These are phyloP conservation scores for Myiozetetes cayanensis DNA, from an alignment of 2,113 vertebrate genomes.

Conservation along the genomic window DNA sequence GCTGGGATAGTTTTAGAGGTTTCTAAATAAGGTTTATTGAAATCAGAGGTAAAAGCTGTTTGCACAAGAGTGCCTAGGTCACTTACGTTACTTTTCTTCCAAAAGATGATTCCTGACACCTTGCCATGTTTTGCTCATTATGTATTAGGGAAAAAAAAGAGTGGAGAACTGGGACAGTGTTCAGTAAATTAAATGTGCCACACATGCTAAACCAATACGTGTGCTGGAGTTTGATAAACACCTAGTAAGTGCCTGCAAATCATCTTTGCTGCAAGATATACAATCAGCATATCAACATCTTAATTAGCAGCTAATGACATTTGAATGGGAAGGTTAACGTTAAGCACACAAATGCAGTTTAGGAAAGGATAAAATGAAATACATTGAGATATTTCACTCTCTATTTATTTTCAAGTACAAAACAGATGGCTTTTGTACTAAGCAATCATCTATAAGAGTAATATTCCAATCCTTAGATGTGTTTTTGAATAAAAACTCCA, in stretches of 20 bases:
- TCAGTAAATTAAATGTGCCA: conserved; percentile 67
- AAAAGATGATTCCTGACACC: not conserved
- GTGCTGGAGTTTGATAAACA: conserved; percentile 73
- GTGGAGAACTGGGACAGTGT: conserved; percentile 53
- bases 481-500: not conserved
- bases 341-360: conserved; percentile 44
- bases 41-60: conserved; percentile 13
- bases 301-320: conserved; percentile 78
- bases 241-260: conserved; percentile 70
- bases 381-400: conserved; percentile 11
- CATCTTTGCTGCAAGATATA: conserved; percentile 65
- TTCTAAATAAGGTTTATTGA: conserved; percentile 5
- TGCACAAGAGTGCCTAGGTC: not conserved
- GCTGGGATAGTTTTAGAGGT: not conserved
- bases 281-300: conserved; percentile 77
- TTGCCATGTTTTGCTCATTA: conserved; percentile 39
- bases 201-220: conserved; percentile 60
- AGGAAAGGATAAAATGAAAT: conserved; percentile 32
- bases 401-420: conserved; percentile 28
- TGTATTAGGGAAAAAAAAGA: conserved; percentile 17
- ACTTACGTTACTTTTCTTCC: not conserved
- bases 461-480: not conserved
- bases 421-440: not conserved
- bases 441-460: not conserved
- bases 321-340: conserved; percentile 71